Conservation (phyloP, 2,797 vertebrate genomes). For the Apogon hyalosoma region DNA sequence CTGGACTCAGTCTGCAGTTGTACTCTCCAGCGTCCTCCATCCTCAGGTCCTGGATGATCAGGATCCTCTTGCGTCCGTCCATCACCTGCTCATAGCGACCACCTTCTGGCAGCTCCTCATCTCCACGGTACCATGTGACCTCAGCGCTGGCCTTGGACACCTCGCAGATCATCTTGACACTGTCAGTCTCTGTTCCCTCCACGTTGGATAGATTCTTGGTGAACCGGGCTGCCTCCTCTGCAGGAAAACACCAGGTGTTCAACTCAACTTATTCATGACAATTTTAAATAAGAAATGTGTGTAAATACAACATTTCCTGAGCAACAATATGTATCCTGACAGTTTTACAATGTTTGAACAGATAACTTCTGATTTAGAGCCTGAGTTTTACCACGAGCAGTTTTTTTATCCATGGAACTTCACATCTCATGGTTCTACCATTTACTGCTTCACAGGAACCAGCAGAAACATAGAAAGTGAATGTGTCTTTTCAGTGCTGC, state of each 20-base stretch:
- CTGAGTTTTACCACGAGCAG: too few species aligned
- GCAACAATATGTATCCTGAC: too few species aligned
- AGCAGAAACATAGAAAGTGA: neutral
- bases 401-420: too few species aligned
- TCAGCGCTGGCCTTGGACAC: slow-evolving; percentile 93
- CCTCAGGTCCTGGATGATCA: slow-evolving; percentile 90
- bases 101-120: slow-evolving; percentile 92
- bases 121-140: slow-evolving; percentile 92
- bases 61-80: slow-evolving; percentile 92
- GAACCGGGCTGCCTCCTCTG: slow-evolving; percentile 96
- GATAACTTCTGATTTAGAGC: too few species aligned
- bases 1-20: slow-evolving; percentile 89
- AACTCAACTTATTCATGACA: too few species aligned
- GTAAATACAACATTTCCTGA: too few species aligned
- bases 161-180: slow-evolving; percentile 94
- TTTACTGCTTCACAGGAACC: neutral
- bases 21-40: slow-evolving; percentile 92
- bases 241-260: slow-evolving; percentile 20
- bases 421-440: too few species aligned
- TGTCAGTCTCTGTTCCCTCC: slow-evolving; percentile 94
- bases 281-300: too few species aligned
- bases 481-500: neutral
- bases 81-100: slow-evolving; percentile 92
- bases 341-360: too few species aligned
- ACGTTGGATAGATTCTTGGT: slow-evolving; percentile 95